Base-by-base conservation (phyloP, 2,888 invertebrate species). In the Gymnocheta viridis region DNA sequence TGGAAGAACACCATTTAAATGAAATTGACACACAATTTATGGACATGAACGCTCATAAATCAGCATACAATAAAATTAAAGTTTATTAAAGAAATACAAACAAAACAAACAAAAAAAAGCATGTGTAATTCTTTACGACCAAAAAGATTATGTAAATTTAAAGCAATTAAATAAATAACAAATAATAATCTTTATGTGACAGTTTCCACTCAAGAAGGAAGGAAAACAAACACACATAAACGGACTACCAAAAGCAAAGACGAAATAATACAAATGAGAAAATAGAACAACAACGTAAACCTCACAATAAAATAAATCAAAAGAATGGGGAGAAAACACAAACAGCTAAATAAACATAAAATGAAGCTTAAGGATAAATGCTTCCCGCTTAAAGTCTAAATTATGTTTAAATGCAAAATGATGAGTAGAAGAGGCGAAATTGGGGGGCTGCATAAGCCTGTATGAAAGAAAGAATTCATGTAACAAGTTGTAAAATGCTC, bases 121-220 rank as follows among this genome's bases (percentile, higher is more conserved):
- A 47, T 66, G 47, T 47, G 32, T 17, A 66, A 47, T 54, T 54
- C 32, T 58, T 60, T 70, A 64, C 49, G 66, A 76, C 64, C 44
- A 73, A 58, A 66, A 67, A 69, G 74, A 81, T 81, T 74, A 81
- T 74, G 81, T 60, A 62, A 81, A 74, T 81, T 62, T 74, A 74
- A 81, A 81, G 74, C 81, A 81, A 81, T 81, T 81, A 81, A 69
- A 81, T 81, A 81, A 81, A 81, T 81, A 62, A 74, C 67, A 81
- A 73, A 69, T 56, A 81, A 74, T 74, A 74, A 74, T 69, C 60
- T 74, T 74, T 62, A 64, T 56, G 44, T 38, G 35, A 47, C 62
- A 56, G 54, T 35, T 41, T 27, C 12, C 22, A 51, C 12, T 24
- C 17, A 22, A 35, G 32, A 32, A 19, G 24, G 14, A 22, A 44